Evolutionary conservation across 2,113 vertebrate species (phyloP), one percentile per base, ranked within the genome.

Genomic region (Pan paniscus): DNA sequence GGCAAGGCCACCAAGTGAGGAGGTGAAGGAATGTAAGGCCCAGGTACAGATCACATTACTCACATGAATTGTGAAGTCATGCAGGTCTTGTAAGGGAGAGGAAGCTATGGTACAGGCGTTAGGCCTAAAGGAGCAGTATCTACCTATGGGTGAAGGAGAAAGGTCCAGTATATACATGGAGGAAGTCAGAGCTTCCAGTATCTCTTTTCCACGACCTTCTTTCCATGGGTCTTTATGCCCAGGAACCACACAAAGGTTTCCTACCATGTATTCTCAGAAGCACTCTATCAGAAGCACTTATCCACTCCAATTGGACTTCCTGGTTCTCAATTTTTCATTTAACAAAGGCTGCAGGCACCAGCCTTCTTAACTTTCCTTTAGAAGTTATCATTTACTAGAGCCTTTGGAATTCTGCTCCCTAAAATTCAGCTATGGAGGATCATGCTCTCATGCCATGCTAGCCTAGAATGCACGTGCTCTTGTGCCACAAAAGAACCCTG

Each of bases 1-100:
- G n/a, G 12, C 6, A 10, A 27, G 17, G 13, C 23, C 46, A 11
- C 64, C 5, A 35, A 13, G 14, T 6, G 3, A 46, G 7, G 2
- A 35, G 43, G 40, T 25, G 9, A 5, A 81, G 25, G 16, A n/a
- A 81, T 12, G 3, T 4, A 32, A 40, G 3, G 3, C 61, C 64
- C 40, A 64, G 38, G 23, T 32, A 5, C 1, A 50, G 35, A 1
- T 8, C 73, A 27, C 5, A 38, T 50, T 59, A 38, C 5, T 89
- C 84, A 59, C 30, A 3, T 2, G 14, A 38, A 35, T 18, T 2
- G 0, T 40, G 43, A 72, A 14, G 25, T 55, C 59, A 40, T 10
- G 11, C 35, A 82, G 23, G 6, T 13, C 32, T 43, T 8, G 2
- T 22, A 12, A 68, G 40, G 72, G 43, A 89, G 83, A 88, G 11